Base-by-base conservation (phyloP, 2,113 vertebrate genomes). In the Gambusia affinis region DNA sequence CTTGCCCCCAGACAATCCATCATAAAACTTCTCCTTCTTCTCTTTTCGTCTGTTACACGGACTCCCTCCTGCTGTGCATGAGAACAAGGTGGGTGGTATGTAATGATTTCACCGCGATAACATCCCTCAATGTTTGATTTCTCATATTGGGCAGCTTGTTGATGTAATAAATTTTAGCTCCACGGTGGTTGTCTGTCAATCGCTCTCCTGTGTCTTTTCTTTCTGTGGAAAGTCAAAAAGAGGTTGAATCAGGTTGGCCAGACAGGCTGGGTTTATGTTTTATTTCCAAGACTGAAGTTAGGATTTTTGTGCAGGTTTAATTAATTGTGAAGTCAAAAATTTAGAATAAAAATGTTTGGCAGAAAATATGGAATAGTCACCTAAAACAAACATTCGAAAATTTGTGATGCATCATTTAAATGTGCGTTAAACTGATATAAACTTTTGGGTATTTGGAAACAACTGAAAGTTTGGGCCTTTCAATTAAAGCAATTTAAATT, bases 81-180 rank as follows among this genome's bases (percentile, higher is more conserved):
- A 81, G 91, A 92, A 87, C 91, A 86, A 81, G 79, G 90, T 92
- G 92, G 91, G 91, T 91, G 92, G 91, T 83, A 87, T 57, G 61
- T 28, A 64, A 65, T 82, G 83, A 92, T 85, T 91, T 90, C 89
- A 90, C 76, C 60, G 33, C 47, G 75, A 88, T 87, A 78, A 88
- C 60, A 90, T 91, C 85, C 83, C 84, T 85, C 83, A 64, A 75
- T 79, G 87, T 91, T 91, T 90, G 83, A 91, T 92, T 93, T 89
- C 88, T 87, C 87, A 85, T 87, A 86, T 90, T 86, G 78, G 89
- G 92, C 79, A 74, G 89, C 85, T 92, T 91, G 85, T 90, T 90
- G 83, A 92, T 88, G 88, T 87, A 91, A 87, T 91, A 78, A 74
- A 90, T 89, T 83, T 76, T 75, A 80, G 82, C 88, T 87, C 84